Evolutionary conservation across 2,113 vertebrate species (phyloP).

Genomic region (Opisthocomus hoazin): DNA sequence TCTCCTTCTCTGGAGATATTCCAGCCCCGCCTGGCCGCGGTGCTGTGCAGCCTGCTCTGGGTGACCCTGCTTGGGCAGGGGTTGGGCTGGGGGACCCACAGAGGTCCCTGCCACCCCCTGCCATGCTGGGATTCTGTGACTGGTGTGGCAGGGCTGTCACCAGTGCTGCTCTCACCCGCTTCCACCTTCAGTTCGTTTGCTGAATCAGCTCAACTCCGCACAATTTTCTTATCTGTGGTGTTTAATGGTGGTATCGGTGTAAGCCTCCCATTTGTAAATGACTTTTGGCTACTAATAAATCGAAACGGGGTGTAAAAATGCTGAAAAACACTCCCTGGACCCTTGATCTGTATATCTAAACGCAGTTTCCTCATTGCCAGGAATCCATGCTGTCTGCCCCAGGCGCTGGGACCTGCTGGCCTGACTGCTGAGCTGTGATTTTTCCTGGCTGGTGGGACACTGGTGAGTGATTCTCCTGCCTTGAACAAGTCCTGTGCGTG

Average conservation of each 20-base stretch:
- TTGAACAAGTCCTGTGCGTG: rapidly evolving
- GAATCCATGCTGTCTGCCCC: not conserved
- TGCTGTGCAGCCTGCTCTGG: too few relatives aligned
- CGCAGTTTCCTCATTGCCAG: not conserved
- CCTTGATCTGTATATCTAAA: not conserved
- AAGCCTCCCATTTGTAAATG: not conserved
- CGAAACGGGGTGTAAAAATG: not conserved
- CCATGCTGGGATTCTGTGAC: too few relatives aligned
- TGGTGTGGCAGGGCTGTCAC: rapidly evolving
- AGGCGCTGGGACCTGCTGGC: not conserved
- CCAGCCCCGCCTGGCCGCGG: too few relatives aligned
- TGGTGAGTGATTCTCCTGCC: not conserved
- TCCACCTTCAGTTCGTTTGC: not conserved
- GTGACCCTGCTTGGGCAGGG: too few relatives aligned
- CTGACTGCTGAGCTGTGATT: not conserved
- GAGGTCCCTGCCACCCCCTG: too few relatives aligned
- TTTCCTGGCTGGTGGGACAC: not conserved
- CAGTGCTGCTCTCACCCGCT: rapidly evolving
- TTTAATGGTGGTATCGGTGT: not conserved
- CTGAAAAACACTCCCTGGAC: not conserved
- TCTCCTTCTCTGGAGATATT: too few relatives aligned
- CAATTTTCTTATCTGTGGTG: not conserved
- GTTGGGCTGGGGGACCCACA: too few relatives aligned
- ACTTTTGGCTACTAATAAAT: not conserved
- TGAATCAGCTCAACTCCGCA: not conserved